phyloP scores from a whole-genome alignment of 2,888 invertebrate species.

The Drosophila neutralis region DNA sequence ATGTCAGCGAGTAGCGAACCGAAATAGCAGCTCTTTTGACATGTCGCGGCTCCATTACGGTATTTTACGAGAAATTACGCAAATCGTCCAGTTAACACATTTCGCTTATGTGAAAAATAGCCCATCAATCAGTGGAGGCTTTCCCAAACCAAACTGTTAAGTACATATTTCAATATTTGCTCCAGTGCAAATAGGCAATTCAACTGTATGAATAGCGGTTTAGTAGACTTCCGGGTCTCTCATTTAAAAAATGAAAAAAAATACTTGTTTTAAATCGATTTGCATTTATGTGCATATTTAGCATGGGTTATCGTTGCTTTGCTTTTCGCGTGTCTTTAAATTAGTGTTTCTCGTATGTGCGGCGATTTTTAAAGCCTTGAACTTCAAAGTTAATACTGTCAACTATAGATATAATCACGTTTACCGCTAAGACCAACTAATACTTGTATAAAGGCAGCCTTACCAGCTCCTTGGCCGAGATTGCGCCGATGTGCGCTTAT shows the following conservation, averaged over 20 bases:
- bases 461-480: slow-evolving; percentile 64
- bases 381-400: slow-evolving; percentile 57
- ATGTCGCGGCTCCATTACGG: slow-evolving; percentile 42
- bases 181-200: slow-evolving; percentile 28
- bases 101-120: slow-evolving; percentile 56
- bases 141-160: slow-evolving; percentile 54
- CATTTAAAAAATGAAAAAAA: slow-evolving; percentile 13
- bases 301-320: slow-evolving; percentile 40
- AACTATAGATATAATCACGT: slow-evolving; percentile 20
- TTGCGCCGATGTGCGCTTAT: slow-evolving; percentile 34
- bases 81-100: slow-evolving; percentile 65
- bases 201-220: slow-evolving; percentile 36
- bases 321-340: slow-evolving; percentile 34
- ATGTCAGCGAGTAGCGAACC: slow-evolving; percentile 27
- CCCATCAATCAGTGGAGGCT: slow-evolving; percentile 44
- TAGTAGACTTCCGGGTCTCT: slow-evolving; percentile 64
- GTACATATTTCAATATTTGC: slow-evolving; percentile 50
- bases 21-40: slow-evolving; percentile 45
- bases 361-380: slow-evolving; percentile 51
- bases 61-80: slow-evolving; percentile 53
- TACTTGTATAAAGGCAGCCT: slow-evolving; percentile 8
- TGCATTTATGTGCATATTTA: slow-evolving; percentile 55
- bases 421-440: slow-evolving; percentile 49
- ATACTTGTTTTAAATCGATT: slow-evolving; percentile 54
- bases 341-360: slow-evolving; percentile 60